Evolutionary conservation across 2,113 vertebrate species (phyloP).

Genomic region (Podocnemis expansa): DNA sequence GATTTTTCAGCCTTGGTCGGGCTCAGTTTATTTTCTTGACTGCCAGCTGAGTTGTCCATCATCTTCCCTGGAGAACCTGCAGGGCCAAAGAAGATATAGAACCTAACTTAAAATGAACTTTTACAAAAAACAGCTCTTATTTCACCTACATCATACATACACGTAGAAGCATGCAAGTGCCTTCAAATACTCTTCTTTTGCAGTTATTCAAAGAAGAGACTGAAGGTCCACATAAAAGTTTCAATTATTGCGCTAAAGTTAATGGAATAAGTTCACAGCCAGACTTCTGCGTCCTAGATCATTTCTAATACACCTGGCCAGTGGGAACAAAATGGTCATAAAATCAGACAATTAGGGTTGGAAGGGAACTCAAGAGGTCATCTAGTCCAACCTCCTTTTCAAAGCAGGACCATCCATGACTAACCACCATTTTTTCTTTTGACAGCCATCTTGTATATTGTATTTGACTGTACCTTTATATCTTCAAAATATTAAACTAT

Average conservation of each 20-base stretch:
- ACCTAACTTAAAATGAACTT: constrained; percentile 29
- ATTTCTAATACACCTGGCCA: not conserved
- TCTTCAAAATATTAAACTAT: not conserved
- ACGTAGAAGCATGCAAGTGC: not conserved
- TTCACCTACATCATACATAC: not conserved
- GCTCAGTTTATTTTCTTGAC: constrained; percentile 35
- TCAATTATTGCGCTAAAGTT: not conserved
- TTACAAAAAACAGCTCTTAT: not conserved
- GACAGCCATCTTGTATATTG: not conserved
- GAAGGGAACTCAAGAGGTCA: not conserved
- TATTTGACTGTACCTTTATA: too few relatives aligned
- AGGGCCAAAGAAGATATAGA: constrained; percentile 57
- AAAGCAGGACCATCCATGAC: too few relatives aligned
- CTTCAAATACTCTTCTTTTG: not conserved
- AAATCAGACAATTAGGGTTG: not conserved
- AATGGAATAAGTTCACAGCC: rapidly evolving
- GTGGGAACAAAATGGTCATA: not conserved
- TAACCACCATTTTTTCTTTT: not conserved
- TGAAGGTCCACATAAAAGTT: rapidly evolving
- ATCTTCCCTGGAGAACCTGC: constrained; percentile 80
- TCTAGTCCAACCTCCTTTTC: too few relatives aligned
- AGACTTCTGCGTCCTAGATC: not conserved
- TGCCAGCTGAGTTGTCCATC: constrained; percentile 38
- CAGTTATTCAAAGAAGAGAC: rapidly evolving
- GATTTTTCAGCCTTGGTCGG: constrained; percentile 57